Evolutionary conservation across 1,140 invertebrate genomes (phyloP).

Genomic region (Augochlora pura): DNA sequence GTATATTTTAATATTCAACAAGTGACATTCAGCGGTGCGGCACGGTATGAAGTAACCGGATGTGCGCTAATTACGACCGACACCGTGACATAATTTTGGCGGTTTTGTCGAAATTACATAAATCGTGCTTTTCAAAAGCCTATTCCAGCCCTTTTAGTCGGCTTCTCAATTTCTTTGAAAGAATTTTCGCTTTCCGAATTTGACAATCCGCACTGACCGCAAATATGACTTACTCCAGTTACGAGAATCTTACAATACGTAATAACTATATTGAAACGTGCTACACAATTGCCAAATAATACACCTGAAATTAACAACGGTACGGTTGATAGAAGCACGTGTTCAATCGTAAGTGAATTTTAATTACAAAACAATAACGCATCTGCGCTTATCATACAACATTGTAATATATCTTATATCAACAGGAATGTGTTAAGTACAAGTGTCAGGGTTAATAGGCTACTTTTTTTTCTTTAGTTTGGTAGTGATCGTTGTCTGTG

Average conservation of each 20-base stretch:
- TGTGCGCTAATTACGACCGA: too few relatives aligned
- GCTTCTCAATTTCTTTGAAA: too few relatives aligned
- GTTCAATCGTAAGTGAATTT: constrained; percentile 19
- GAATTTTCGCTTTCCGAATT: too few relatives aligned
- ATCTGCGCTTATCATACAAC: neutral
- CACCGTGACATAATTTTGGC: too few relatives aligned
- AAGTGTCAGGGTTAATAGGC: neutral
- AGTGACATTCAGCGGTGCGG: too few relatives aligned
- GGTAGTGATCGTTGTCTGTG: constrained; percentile 72
- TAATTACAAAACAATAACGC: constrained; percentile 10
- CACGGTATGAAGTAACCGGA: too few relatives aligned
- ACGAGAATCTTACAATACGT: too few relatives aligned
- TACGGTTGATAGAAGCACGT: neutral
- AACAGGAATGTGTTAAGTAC: constrained; percentile 33
- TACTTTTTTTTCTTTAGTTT: constrained; percentile 79
- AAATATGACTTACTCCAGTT: too few relatives aligned
- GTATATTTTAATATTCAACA: neutral
- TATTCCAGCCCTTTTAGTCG: too few relatives aligned
- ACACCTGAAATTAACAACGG: neutral
- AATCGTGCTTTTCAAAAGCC: too few relatives aligned
- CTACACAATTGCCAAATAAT: neutral
- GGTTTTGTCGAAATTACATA: too few relatives aligned
- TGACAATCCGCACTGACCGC: too few relatives aligned
- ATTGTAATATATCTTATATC: neutral
- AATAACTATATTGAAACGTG: neutral